Evolutionary conservation across 2,113 vertebrate genomes (phyloP), one percentile per base, ranked within the genome.

Genomic region (Puffinus mauretanicus): DNA sequence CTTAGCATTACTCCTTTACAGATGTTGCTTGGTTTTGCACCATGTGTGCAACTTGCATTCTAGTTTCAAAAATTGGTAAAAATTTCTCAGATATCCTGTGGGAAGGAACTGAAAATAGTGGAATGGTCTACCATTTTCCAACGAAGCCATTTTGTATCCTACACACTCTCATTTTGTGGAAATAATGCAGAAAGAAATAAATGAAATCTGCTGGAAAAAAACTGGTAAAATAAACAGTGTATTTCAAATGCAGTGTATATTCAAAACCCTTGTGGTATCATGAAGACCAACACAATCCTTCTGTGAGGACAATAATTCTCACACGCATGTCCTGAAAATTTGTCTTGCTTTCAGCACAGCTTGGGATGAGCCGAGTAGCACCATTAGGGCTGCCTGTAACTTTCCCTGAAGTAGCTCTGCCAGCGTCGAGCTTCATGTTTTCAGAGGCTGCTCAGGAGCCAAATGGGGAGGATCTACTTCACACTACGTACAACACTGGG

Each of bases 401-500:
- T 71, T 82, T 12, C 40, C 38, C 13, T 24, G 6, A 51, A 92
- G 15, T 52, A 72, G 12, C 19, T 82, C 42, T 62, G 22, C 3
- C 44, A 65, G n/a, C 6, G 5, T 24, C 3, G 66, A 76, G 7
- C 8, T 90, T 76, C 1, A 3, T 24, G 14, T 49, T 76, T 57
- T 54, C 51, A 46, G 69, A 89, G 22, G 25, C 26, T 82, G 10
- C 9, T 62, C 30, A 83, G 57, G 25, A 88, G 25, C 6, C 30
- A 78, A 16, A 54, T 4, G 7, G 9, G 10, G 2, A 1, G 6
- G 8, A 85, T 66, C 36, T 62, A 18, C 21, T 30, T 66, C 34
- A 52, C 7, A 5, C 18, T 34, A 9, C 0, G 1, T 44, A 44
- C 12, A 77, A 19, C 10, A 66, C 6, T 7, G 16, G 16, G 3